Percentiles rank a stretch among this genome's conserved stretches.
phyloP scores from a whole-genome alignment of 2,113 vertebrate species.

The Ceratotherium simum region DNA sequence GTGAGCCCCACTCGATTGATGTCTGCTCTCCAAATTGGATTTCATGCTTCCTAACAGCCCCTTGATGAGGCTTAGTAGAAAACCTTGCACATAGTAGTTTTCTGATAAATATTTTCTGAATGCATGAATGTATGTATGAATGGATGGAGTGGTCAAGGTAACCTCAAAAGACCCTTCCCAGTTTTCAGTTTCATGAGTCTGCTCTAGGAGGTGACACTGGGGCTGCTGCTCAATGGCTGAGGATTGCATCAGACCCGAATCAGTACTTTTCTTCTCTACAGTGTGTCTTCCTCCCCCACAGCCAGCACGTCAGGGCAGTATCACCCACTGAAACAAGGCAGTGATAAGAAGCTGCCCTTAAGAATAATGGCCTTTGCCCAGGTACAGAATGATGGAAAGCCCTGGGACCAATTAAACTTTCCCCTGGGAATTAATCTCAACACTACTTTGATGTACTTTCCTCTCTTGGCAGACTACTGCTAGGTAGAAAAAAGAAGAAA shows the following conservation, averaged over 20 bases:
- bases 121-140: neutral
- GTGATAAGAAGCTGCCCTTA: neutral
- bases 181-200: neutral
- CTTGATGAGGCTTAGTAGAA: neutral
- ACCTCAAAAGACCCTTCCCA: neutral
- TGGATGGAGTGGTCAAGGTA: neutral
- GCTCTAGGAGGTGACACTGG: neutral
- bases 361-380: neutral
- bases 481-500: neutral
- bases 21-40: neutral
- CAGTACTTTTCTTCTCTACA: neutral
- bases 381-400: neutral
- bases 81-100: neutral
- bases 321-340: no score
- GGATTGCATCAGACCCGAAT: neutral
- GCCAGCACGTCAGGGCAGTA: neutral
- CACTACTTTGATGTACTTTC: neutral
- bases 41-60: neutral
- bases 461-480: neutral
- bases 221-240: neutral
- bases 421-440: neutral
- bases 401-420: neutral
- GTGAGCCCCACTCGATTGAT: neutral
- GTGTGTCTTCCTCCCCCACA: neutral
- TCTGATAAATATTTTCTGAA: neutral